Conservation (phyloP, 2,888 invertebrate species). For the Yponomeuta malinellus region DNA sequence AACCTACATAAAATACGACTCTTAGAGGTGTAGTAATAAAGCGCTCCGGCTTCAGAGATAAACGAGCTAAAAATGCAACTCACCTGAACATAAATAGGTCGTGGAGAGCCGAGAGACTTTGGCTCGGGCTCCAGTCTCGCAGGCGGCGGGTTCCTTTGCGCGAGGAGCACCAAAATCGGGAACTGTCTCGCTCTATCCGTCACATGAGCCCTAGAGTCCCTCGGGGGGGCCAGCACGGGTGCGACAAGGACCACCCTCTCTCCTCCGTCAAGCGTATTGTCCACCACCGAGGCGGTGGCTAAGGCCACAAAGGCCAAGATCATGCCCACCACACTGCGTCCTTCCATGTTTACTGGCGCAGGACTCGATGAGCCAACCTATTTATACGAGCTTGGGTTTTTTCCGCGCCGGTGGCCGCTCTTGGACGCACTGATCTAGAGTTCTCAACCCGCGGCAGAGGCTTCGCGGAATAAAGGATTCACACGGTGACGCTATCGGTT, state of each 20-base stretch:
- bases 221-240: slow-evolving; percentile 61
- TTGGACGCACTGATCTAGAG: too few relatives aligned
- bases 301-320: slow-evolving; percentile 44
- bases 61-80: slow-evolving; percentile 19
- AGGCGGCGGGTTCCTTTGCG: slow-evolving; percentile 36
- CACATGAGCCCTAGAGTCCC: slow-evolving; percentile 48
- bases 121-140: slow-evolving; percentile 41
- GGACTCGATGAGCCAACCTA: slow-evolving; percentile 54
- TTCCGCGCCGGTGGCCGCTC: slow-evolving; percentile 40
- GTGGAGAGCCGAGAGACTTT: slow-evolving; percentile 48
- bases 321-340: slow-evolving; percentile 49
- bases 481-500: slow-evolving; percentile 46
- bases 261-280: slow-evolving; percentile 51
- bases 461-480: slow-evolving; percentile 35
- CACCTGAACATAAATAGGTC: slow-evolving; percentile 65
- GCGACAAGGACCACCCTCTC: slow-evolving; percentile 56
- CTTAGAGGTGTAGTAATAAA: too few relatives aligned
- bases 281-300: slow-evolving; percentile 45
- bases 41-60: not conserved
- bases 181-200: slow-evolving; percentile 60
- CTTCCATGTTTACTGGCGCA: slow-evolving; percentile 64
- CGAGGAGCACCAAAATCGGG: slow-evolving; percentile 56
- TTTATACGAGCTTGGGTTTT: slow-evolving; percentile 56
- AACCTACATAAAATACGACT: too few relatives aligned
- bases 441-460: slow-evolving; percentile 37